These are phyloP conservation scores for Caenorhabditis afra DNA, from an alignment of 2,888 invertebrate species.

Conservation along the genomic window DNA sequence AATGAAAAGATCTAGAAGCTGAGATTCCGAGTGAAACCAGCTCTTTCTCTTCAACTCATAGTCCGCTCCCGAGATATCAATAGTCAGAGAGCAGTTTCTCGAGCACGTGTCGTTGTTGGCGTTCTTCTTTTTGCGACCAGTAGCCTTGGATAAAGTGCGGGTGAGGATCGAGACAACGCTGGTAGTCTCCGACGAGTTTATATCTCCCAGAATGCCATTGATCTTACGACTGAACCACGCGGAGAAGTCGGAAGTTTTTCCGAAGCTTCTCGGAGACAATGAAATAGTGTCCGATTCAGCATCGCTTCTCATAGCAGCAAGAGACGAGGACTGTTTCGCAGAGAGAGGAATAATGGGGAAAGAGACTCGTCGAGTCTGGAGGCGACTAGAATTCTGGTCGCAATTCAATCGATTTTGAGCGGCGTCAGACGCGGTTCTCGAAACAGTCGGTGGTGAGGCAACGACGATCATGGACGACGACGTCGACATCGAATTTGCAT, in stretches of 20 bases:
- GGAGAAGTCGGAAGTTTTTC: constrained; percentile 45
- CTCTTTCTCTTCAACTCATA: constrained; percentile 16
- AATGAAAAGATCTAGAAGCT: constrained; percentile 34
- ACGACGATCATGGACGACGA: constrained; percentile 15
- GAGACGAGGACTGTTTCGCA: too few relatives aligned
- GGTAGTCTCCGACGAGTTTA: constrained; percentile 2
- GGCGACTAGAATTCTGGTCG: not conserved
- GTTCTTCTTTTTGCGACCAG: constrained; percentile 26
- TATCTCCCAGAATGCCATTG: constrained; percentile 37
- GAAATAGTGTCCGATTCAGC: constrained; percentile 45
- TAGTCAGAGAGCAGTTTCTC: constrained; percentile 23
- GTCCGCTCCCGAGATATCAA: constrained; percentile 14
- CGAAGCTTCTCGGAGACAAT: constrained; percentile 32
- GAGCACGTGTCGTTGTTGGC: constrained; percentile 3
- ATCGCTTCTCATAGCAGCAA: constrained; percentile 27
- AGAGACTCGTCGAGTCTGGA: constrained; percentile 40
- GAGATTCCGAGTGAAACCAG: constrained; percentile 51
- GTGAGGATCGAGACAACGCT: constrained; percentile 46
- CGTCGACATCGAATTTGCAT: constrained; percentile 45
- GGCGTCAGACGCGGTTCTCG: constrained; percentile 1
- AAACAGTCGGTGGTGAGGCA: constrained; percentile 1
- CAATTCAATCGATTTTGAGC: constrained; percentile 38
- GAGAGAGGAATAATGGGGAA: constrained; percentile 24
- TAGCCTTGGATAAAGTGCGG: constrained; percentile 47
- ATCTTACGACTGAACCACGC: constrained; percentile 49